Evolutionary conservation across 2,113 vertebrate genomes (phyloP).

Genomic region (Hiodon alosoides): DNA sequence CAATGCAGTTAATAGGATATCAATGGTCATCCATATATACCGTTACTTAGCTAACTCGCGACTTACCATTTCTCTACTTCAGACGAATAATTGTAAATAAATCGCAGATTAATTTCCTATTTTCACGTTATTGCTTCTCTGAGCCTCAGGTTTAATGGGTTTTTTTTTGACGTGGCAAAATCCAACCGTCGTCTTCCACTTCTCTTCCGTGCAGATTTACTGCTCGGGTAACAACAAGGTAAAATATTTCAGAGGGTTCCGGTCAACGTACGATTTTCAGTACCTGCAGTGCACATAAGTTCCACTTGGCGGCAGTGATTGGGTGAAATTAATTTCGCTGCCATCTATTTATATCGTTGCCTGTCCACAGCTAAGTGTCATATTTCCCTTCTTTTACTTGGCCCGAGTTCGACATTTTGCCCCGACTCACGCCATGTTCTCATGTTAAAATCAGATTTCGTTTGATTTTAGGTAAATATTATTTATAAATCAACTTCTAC

Average conservation of each 20-base stretch:
- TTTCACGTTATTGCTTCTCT: neutral
- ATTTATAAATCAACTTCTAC: constrained; percentile 1
- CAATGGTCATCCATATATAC: neutral
- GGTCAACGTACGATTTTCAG: neutral
- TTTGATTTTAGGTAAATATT: constrained; percentile 5
- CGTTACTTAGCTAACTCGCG: neutral
- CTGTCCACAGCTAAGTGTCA: constrained; percentile 43
- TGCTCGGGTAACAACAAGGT: constrained; percentile 33
- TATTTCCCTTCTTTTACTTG: constrained; percentile 51
- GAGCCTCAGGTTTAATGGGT: neutral
- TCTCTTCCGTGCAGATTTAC: constrained; percentile 18
- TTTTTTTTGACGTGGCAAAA: constrained; percentile 65
- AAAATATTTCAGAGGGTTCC: constrained; percentile 28
- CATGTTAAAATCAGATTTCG: constrained; percentile 30
- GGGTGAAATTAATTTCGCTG: neutral
- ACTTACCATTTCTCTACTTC: constrained; percentile 20
- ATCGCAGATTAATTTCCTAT: neutral
- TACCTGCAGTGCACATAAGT: neutral
- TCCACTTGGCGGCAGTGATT: constrained; percentile 36
- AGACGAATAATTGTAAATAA: neutral
- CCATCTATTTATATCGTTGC: constrained; percentile 54
- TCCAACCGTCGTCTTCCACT: constrained; percentile 20
- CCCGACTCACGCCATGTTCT: constrained; percentile 54
- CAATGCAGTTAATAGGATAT: neutral
- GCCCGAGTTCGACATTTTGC: constrained; percentile 28